Percentiles rank a stretch among this genome's conserved stretches.
Evolutionary conservation across 2,113 vertebrate species (phyloP).

Genomic region (Platanista minor): DNA sequence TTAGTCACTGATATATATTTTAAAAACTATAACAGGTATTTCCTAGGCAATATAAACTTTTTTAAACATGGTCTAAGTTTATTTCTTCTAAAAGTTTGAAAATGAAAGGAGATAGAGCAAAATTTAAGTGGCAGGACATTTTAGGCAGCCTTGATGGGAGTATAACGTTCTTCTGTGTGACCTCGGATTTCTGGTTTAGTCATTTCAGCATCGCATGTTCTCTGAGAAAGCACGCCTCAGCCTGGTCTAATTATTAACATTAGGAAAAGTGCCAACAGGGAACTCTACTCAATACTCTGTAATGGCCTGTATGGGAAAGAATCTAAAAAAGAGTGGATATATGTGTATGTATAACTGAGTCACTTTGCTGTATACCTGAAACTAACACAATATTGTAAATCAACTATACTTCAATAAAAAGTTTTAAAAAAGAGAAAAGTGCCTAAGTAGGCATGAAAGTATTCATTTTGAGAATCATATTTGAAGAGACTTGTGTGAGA

Average conservation of each 20-base stretch:
- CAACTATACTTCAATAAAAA: not conserved
- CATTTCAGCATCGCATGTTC: not conserved
- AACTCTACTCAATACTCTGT: not conserved
- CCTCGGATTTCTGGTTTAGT: not conserved
- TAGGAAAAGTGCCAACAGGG: not conserved
- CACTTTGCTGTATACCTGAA: not conserved
- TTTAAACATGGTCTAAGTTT: not conserved
- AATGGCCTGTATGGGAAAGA: not conserved
- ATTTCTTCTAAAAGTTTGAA: not conserved
- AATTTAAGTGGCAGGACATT: not conserved
- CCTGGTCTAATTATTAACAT: not conserved
- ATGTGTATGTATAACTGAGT: not conserved
- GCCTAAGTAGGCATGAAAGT: not conserved
- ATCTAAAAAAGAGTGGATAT: not conserved
- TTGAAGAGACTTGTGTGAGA: not conserved
- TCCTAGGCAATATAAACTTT: not conserved
- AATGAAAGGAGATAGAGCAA: not conserved
- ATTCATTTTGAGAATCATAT: not conserved
- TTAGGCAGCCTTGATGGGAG: not conserved
- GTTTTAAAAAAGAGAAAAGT: not conserved
- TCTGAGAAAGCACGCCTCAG: not conserved
- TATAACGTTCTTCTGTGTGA: not conserved
- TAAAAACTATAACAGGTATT: not conserved
- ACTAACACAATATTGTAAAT: not conserved
- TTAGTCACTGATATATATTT: not conserved